These are phyloP conservation scores for Somateria mollissima DNA, from an alignment of 2,797 vertebrate species.

Conservation along the genomic window DNA sequence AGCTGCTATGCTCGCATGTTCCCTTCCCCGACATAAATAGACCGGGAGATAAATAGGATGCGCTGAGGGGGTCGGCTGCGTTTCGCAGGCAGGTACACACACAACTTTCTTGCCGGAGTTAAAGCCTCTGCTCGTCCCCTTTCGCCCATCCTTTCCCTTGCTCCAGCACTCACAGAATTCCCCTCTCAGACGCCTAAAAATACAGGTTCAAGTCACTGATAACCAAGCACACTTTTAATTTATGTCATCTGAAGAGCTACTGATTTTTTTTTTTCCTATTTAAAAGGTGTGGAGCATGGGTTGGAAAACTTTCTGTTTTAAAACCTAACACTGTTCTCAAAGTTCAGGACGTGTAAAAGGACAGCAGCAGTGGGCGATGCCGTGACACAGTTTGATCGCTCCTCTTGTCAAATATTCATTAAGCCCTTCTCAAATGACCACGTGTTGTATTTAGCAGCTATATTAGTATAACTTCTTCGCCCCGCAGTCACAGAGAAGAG, in stretches of 20 bases:
- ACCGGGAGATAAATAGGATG: conserved; percentile 70
- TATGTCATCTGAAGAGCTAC: neutral
- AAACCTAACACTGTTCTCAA: neutral
- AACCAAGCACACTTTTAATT: neutral
- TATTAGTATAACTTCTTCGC: neutral
- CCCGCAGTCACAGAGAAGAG: neutral
- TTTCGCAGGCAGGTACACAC: conserved; percentile 51
- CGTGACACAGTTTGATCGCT: neutral
- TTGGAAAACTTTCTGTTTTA: neutral
- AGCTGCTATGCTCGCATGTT: conserved; percentile 75
- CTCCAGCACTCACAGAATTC: neutral
- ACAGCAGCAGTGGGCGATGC: neutral
- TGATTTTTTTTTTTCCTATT: neutral
- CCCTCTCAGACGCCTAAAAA: neutral
- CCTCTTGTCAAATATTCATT: neutral
- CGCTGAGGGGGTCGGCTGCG: conserved; percentile 37
- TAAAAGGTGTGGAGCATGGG: neutral
- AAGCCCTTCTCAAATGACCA: neutral
- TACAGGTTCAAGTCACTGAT: neutral
- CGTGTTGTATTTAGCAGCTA: neutral
- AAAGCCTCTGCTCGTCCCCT: neutral
- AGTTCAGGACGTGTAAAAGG: neutral
- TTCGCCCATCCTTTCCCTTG: neutral
- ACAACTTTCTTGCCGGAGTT: conserved; percentile 10
- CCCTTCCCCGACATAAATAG: conserved; percentile 74